Evolutionary conservation across 2,888 invertebrate genomes (phyloP).

Genomic region (Notodonta ziczac): DNA sequence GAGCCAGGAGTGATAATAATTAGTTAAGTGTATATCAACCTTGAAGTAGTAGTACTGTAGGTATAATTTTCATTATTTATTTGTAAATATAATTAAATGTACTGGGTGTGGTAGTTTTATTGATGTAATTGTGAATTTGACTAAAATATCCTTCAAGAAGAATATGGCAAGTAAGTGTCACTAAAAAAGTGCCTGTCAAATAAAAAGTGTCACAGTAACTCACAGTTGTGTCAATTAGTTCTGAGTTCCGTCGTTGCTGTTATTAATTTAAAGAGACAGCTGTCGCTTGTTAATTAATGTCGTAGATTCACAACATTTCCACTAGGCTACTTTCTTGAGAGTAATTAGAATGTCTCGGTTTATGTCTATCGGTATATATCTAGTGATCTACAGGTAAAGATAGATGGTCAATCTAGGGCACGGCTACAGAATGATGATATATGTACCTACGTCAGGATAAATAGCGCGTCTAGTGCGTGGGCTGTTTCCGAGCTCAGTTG

Average conservation of each 20-base stretch:
- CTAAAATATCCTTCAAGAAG: too few relatives aligned
- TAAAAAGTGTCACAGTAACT: background rate
- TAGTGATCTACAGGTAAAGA: background rate
- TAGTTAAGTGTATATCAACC: background rate
- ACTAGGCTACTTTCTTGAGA: background rate
- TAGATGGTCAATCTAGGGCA: background rate
- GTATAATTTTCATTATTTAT: conserved; percentile 3
- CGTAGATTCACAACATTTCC: background rate
- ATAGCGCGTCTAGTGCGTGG: conserved; percentile 16
- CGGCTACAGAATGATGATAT: background rate
- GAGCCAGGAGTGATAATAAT: background rate
- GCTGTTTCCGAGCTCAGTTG: conserved; percentile 40
- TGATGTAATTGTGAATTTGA: background rate
- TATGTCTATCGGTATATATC: too few relatives aligned
- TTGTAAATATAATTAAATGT: conserved; percentile 4
- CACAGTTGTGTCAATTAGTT: conserved; percentile 1
- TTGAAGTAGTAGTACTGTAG: too few relatives aligned
- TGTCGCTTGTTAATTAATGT: background rate
- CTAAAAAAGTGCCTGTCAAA: background rate
- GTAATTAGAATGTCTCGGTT: background rate
- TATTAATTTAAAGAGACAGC: background rate
- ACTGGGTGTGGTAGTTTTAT: background rate
- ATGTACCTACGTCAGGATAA: background rate
- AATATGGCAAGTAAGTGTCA: background rate
- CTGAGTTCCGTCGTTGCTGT: background rate